Conservation (phyloP, 1,140 invertebrate species). For the Hylaeus anthracinus region DNA sequence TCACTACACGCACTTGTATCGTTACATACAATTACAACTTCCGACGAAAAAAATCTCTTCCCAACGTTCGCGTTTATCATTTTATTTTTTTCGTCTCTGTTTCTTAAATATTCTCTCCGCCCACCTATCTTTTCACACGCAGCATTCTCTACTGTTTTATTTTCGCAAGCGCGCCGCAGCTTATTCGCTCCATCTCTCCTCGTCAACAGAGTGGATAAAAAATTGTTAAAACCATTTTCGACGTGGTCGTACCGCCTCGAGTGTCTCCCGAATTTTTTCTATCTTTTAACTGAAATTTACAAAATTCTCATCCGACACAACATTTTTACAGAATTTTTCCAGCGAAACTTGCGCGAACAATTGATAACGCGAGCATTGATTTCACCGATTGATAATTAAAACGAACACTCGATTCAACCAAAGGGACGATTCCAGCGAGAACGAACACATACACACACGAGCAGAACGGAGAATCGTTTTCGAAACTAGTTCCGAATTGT, state of each 20-base stretch:
- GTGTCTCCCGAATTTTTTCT: not conserved
- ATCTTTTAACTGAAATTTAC: too few species aligned
- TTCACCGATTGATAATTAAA: too few species aligned
- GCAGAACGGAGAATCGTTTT: not conserved
- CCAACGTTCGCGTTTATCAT: too few species aligned
- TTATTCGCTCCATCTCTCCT: constrained; percentile 12
- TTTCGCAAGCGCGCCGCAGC: constrained; percentile 14
- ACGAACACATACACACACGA: not conserved
- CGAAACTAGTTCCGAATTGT: not conserved
- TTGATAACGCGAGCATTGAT: too few species aligned
- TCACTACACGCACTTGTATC: constrained; percentile 24
- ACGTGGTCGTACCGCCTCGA: constrained; percentile 49
- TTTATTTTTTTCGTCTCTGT: not conserved
- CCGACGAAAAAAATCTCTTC: not conserved
- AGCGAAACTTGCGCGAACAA: too few species aligned
- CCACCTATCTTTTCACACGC: constrained; percentile 31
- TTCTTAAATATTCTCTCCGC: not conserved
- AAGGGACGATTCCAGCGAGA: not conserved
- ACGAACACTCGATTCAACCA: too few species aligned
- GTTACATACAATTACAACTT: constrained; percentile 32
- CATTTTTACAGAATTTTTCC: too few species aligned
- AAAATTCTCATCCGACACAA: too few species aligned
- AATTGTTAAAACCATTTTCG: constrained; percentile 74
- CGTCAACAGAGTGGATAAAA: constrained; percentile 75
- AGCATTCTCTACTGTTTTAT: not conserved